These are phyloP conservation scores for Falco berigora DNA, from an alignment of 2,797 vertebrate species.

Conservation along the genomic window DNA sequence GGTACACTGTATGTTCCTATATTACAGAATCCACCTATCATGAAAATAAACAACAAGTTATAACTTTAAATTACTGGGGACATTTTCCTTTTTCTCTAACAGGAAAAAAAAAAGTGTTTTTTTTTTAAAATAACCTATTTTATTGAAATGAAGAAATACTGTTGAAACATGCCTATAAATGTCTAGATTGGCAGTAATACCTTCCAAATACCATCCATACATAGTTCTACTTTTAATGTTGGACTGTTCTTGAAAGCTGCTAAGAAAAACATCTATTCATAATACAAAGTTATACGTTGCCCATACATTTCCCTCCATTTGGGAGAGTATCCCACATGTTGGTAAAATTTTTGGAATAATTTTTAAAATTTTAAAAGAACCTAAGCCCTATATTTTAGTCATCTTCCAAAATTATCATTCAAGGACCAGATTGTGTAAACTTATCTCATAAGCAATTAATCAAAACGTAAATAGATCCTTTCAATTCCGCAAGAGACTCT, in stretches of 20 bases:
- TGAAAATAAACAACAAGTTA: not conserved
- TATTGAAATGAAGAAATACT: not conserved
- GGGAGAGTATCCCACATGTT: not conserved
- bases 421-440: not conserved
- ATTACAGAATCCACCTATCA: not conserved
- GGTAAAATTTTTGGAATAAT: not conserved
- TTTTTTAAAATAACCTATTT: not conserved
- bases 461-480: not conserved
- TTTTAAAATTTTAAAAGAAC: not conserved
- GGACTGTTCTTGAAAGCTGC: not conserved
- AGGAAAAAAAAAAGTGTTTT: not conserved
- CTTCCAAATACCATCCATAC: not conserved
- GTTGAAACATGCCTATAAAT: not conserved
- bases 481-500: not conserved
- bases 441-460: not conserved
- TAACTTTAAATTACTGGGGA: not conserved
- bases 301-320: not conserved
- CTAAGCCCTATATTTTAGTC: not conserved
- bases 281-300: not conserved
- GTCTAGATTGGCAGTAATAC: not conserved
- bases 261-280: slow-evolving; percentile 26
- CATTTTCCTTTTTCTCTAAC: not conserved
- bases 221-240: not conserved
- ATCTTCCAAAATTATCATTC: not conserved
- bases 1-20: not conserved